phyloP scores from a whole-genome alignment of 2,888 invertebrate species.

The Mayetiola destructor region DNA sequence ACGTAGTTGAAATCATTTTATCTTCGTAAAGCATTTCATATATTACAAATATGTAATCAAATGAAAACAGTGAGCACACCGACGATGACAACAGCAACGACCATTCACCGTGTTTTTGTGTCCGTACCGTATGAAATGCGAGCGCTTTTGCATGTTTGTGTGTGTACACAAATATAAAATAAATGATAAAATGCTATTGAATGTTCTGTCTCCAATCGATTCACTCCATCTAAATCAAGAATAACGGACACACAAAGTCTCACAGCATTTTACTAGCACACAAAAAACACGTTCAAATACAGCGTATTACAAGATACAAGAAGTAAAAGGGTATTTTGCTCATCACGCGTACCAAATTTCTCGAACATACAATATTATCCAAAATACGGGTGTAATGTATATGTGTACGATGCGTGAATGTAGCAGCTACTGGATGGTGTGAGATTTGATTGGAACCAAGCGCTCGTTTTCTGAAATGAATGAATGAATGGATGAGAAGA shows the following conservation, averaged over 20 bases:
- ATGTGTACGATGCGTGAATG: not conserved
- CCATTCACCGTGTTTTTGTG: too few species aligned
- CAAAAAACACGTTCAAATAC: not conserved
- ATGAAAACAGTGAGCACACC: too few species aligned
- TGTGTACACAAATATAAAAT: not conserved
- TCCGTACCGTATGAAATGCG: not conserved
- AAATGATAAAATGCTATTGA: constrained; percentile 11
- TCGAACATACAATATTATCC: not conserved
- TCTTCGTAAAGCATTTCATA: too few species aligned
- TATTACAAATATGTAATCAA: too few species aligned
- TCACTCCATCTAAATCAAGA: not conserved
- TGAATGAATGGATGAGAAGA: not conserved
- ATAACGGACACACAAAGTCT: constrained; percentile 10
- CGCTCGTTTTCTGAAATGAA: not conserved
- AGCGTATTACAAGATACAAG: not conserved
- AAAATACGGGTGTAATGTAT: too few species aligned
- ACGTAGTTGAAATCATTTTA: constrained; percentile 9
- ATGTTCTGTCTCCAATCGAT: too few species aligned
- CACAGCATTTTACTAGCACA: not conserved
- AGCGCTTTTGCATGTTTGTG: constrained; percentile 9
- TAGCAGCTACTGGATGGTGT: not conserved
- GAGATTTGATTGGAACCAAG: not conserved
- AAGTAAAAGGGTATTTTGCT: not conserved
- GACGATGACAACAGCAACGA: too few species aligned
- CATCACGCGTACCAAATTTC: too few species aligned